These are phyloP conservation scores for Oligia fasciuncula DNA, from an alignment of 2,888 invertebrate species.

Conservation along the genomic window DNA sequence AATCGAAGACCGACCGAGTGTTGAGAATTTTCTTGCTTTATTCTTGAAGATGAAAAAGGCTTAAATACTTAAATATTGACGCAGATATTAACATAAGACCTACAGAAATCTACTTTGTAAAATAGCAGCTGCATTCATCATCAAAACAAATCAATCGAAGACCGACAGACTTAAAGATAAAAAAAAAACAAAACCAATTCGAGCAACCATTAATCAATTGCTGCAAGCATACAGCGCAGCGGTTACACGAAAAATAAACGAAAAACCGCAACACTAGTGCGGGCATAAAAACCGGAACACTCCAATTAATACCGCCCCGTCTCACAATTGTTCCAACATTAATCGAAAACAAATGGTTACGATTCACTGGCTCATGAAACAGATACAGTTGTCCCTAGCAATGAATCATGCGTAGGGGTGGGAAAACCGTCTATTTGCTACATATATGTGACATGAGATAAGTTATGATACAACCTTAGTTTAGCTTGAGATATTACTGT, in stretches of 20 bases:
- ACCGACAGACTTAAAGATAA: conserved; percentile 15
- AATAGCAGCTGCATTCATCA: conserved; percentile 6
- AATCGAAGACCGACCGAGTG: conserved; percentile 22
- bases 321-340: conserved; percentile 73
- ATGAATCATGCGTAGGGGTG: conserved; percentile 66
- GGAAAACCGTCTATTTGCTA: conserved; percentile 59
- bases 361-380: conserved; percentile 69
- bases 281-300: conserved; percentile 78
- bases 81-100: neutral
- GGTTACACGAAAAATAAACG: conserved; percentile 57
- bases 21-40: conserved; percentile 38
- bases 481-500: conserved; percentile 55
- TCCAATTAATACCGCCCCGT: conserved; percentile 77
- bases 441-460: conserved; percentile 58
- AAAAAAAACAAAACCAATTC: conserved; percentile 14
- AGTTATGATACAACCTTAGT: conserved; percentile 55
- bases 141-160: conserved; percentile 22
- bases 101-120: neutral
- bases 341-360: conserved; percentile 73
- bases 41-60: neutral
- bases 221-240: conserved; percentile 30
- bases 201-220: conserved; percentile 50
- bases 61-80: neutral
- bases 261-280: conserved; percentile 55
- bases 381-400: conserved; percentile 66